These are phyloP conservation scores for Zonitis immaculata DNA, from an alignment of 2,888 invertebrate genomes.

Conservation along the genomic window DNA sequence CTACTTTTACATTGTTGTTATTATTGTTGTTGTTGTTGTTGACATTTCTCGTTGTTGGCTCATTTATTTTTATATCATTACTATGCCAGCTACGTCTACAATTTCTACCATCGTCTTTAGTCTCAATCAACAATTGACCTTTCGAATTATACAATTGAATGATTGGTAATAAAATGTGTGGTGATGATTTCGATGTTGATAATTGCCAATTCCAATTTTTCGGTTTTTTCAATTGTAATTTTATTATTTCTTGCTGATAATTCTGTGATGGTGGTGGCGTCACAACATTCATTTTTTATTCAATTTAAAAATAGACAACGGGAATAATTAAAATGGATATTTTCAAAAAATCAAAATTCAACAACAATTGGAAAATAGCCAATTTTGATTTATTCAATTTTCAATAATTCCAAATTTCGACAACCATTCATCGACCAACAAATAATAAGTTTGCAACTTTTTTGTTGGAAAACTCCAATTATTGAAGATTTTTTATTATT, in stretches of 20 bases:
- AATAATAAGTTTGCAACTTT: background rate
- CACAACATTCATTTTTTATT: conserved; percentile 24
- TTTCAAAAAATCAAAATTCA: background rate
- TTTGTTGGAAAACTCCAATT: too few species aligned
- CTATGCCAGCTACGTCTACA: conserved; percentile 44
- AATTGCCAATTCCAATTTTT: conserved; percentile 61
- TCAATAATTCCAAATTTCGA: background rate
- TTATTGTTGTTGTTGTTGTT: conserved; percentile 10
- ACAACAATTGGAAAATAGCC: conserved; percentile 15
- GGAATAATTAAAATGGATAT: background rate
- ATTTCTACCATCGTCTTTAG: conserved; percentile 55
- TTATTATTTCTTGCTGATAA: conserved; percentile 51
- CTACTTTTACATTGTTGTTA: background rate
- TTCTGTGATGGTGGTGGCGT: conserved; percentile 18
- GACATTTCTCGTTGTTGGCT: conserved; percentile 18
- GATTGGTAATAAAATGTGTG: conserved; percentile 56
- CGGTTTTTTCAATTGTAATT: conserved; percentile 59
- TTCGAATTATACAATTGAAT: conserved; percentile 62
- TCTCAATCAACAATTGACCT: conserved; percentile 58
- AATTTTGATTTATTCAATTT: conserved; percentile 13
- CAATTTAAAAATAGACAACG: background rate
- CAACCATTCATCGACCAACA: too few species aligned
- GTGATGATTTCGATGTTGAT: conserved; percentile 59
- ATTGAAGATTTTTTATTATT: too few species aligned
- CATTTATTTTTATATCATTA: conserved; percentile 13